phyloP scores from a whole-genome alignment of 1,140 invertebrate species.

The Papilio aristodemus region DNA sequence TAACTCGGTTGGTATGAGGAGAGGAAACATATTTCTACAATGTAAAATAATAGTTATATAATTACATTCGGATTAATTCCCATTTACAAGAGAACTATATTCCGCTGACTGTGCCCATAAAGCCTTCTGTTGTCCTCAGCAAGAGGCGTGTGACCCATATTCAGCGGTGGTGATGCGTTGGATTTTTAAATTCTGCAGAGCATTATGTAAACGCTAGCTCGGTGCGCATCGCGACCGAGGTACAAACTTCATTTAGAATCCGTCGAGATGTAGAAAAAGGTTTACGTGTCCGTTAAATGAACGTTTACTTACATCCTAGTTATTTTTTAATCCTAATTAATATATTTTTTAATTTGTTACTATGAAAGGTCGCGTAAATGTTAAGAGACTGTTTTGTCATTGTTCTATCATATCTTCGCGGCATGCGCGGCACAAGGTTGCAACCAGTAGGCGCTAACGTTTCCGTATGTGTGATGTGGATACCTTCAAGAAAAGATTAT shows the following conservation, averaged over 20 bases:
- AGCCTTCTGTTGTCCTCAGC: conserved; percentile 1
- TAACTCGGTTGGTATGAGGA: too few species aligned
- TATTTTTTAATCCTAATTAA: not conserved
- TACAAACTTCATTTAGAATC: not conserved
- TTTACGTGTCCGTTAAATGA: not conserved
- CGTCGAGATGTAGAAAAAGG: not conserved
- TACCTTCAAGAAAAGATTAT: too few species aligned
- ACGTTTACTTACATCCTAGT: not conserved
- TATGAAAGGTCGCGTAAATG: too few species aligned
- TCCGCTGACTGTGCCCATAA: not conserved
- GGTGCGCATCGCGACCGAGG: not conserved
- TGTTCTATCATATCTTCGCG: too few species aligned
- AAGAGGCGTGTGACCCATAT: conserved; percentile 4
- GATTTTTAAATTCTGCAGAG: conserved; percentile 12
- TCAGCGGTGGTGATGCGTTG: not conserved
- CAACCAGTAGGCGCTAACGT: too few species aligned
- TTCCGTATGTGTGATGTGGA: too few species aligned
- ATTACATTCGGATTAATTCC: not conserved
- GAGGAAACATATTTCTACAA: too few species aligned
- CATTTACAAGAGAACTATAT: not conserved
- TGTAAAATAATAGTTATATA: too few species aligned
- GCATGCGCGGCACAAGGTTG: too few species aligned
- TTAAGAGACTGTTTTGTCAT: too few species aligned
- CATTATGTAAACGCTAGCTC: conserved; percentile 2
- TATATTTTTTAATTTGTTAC: not conserved